phyloP scores from a whole-genome alignment of 2,113 vertebrate species.

The Zonotrichia leucophrys region DNA sequence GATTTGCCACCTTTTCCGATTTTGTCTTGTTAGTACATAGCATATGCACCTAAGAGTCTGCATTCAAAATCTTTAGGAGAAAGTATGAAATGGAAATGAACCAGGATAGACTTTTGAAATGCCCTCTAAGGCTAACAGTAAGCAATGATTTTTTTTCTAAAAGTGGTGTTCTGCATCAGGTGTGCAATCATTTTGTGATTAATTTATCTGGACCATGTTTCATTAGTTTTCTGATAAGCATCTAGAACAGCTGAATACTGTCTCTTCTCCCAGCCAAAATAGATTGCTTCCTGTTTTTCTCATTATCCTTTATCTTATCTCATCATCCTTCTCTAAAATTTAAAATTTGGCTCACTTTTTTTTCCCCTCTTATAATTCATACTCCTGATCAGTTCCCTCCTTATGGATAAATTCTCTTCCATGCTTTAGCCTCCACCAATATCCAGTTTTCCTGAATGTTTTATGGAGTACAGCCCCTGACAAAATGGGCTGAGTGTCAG shows the following conservation, averaged over 20 bases:
- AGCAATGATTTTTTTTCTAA: not conserved
- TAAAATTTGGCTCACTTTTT: not conserved
- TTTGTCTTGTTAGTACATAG: not conserved
- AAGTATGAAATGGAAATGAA: not conserved
- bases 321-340: not conserved
- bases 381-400: not conserved
- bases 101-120: not conserved
- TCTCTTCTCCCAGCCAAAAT: accelerated
- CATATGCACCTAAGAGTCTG: not conserved
- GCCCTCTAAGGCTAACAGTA: not conserved
- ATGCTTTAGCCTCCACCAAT: not conserved
- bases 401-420: not conserved
- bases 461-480: not conserved
- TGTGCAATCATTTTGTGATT: not conserved
- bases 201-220: not conserved
- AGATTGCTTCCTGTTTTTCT: not conserved
- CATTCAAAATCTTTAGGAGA: not conserved
- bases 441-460: not conserved
- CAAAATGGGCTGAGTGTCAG: not conserved
- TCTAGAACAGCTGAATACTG: not conserved
- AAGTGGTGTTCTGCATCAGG: not conserved
- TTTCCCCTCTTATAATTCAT: not conserved
- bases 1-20: not conserved
- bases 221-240: not conserved
- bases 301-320: not conserved